Base-by-base conservation (phyloP, 2,888 invertebrate species). In the Parnassius glacialis region DNA sequence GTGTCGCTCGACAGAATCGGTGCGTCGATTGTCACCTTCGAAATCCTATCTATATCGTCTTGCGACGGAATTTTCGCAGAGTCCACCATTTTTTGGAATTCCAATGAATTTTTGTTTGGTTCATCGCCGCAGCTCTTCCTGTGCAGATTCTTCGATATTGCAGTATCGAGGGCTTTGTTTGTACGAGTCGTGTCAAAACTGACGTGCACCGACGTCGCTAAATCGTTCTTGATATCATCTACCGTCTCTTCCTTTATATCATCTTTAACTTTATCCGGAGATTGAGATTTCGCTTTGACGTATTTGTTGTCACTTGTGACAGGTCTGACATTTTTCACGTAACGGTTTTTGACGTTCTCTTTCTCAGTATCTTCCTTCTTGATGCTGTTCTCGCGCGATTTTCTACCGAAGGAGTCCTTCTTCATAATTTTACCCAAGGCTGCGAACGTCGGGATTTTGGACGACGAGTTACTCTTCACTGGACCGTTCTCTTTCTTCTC, bases 1-100 rank as follows among this genome's bases (percentile, higher is more conserved):
- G 94, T 93, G 71, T 94, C 94, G 60, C 93, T 94, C 5, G 94
- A 93, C 62, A 95, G 89, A 64, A 97, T 94, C 3, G 97, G 97
- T 1, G 97, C 95, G 79, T 95, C 95, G 13, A 94, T 94, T 0
- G 97, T 97, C n/a, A 97, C 95, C 81, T 96, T 95, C n/a, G 96
- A 96, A 77, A 97, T 97, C 71, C 96, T 93, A 80, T 96, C 96
- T 64, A 96, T 95, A 78, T 97, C 97, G 74, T 96, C 96, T 79
- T 96, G 95, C n/a, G 96, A 96, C 0, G 96, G 95, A 12, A 94
- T 92, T 58, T 89, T 90, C 0, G 81, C 82, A 1, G 80, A 78
- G 69, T 90, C 91, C 0, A 85, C 75, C 12, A 90, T 89, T 73
- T 81, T 86, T 25, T 76, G 72, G 45, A 83, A 79, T 0, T 90